Base-by-base conservation (phyloP, 2,888 invertebrate genomes). In the Fragum fragum region DNA sequence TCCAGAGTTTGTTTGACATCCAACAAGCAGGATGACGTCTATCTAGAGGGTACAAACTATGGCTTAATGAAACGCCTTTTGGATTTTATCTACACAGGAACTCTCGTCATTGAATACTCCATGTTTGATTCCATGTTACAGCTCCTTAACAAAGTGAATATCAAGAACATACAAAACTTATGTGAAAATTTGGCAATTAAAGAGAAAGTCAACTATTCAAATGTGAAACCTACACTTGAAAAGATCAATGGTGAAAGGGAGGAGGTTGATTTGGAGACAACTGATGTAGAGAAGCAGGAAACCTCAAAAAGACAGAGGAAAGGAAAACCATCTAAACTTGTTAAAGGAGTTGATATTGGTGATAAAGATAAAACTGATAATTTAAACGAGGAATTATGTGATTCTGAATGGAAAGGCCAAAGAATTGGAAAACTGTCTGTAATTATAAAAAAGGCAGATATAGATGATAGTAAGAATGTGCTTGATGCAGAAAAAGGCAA, bases 61-160 rank as follows among this genome's bases (percentile, higher is more conserved):
- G 26, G 23, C 11, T 39, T 75, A 9, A 23, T 79, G n/a, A 39
- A 66, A 14, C 57, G 55, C 63, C 39, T 71, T 29, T n/a, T 75
- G 23, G 32, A 74, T 5, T 79, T 29, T 32, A 61, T 80, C 16
- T 80, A 76, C 32, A 72, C 76, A 18, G 80, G 80, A 29, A 52
- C 28, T 47, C 29, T 80, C 3, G 16, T 29, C 36, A 29, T 80
- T 21, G 28, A 55, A 0, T 29, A 28, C 5, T 28, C 42, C 23
- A 14, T 18, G n/a, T 2, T 63, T 21, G 29, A 47, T 32, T 5
- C 53, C n/a, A 42, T 68, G 66, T 23, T 14, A 9, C n/a, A 66
- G 29, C 55, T 55, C 23, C 28, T 73, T 36, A 28, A 73, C 28
- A 61, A n/a, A 73, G n/a, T 71, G n/a, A 42, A 73, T n/a, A 42